Evolutionary conservation across 2,888 invertebrate species (phyloP).

Genomic region (Leuctra nigra): DNA sequence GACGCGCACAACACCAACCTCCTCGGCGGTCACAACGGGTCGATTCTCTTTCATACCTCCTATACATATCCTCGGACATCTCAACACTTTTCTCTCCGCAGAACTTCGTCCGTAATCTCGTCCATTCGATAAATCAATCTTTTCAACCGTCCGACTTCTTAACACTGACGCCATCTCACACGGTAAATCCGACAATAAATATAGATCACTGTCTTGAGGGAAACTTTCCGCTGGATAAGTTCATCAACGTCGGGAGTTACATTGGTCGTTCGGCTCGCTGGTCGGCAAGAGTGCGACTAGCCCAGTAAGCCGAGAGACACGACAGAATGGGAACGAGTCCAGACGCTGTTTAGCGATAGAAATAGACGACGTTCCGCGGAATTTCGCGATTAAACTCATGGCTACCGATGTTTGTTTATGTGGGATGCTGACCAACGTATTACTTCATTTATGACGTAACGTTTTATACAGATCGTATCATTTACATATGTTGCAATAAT

Average conservation of each 20-base stretch:
- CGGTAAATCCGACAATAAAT: background rate
- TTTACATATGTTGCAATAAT: too few species aligned
- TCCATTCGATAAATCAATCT: background rate
- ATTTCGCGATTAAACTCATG: too few species aligned
- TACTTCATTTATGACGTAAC: too few species aligned
- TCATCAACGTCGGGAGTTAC: constrained; percentile 18
- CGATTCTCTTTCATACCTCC: constrained; percentile 8
- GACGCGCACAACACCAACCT: background rate
- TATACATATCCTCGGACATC: constrained; percentile 17
- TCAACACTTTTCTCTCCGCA: background rate
- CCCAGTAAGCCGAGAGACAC: background rate
- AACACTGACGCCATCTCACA: too few species aligned
- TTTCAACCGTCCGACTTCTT: too few species aligned
- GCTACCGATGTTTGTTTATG: too few species aligned
- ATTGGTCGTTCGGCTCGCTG: constrained; percentile 21
- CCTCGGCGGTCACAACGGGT: constrained; percentile 10
- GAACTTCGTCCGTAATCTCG: background rate
- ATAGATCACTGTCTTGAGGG: background rate
- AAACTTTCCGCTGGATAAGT: too few species aligned
- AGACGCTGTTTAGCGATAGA: too few species aligned
- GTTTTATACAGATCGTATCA: too few species aligned
- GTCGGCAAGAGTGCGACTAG: constrained; percentile 3
- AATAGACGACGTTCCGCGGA: too few species aligned
- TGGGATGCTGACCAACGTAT: too few species aligned
- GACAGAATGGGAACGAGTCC: too few species aligned